These are phyloP conservation scores for Phasia obesa DNA, from an alignment of 2,888 invertebrate genomes.

Conservation along the genomic window DNA sequence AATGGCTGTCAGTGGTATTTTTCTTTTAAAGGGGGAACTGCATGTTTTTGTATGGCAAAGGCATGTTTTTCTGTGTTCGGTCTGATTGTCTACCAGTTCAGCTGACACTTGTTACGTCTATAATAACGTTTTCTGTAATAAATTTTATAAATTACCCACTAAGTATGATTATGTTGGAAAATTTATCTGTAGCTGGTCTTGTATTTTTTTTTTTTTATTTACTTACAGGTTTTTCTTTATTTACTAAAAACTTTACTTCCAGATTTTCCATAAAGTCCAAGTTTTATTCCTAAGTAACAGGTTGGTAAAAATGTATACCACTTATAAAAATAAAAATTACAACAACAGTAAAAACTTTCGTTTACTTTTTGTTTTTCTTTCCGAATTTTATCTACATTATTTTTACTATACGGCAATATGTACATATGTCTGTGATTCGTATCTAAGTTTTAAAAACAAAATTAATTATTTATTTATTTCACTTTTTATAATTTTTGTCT, in stretches of 20 bases:
- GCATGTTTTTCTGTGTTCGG: constrained; percentile 34
- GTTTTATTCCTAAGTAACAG: constrained; percentile 51
- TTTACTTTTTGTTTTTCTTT: constrained; percentile 44
- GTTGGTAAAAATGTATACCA: constrained; percentile 49
- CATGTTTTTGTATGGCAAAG: constrained; percentile 2
- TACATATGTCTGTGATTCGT: constrained; percentile 41
- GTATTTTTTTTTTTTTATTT: constrained; percentile 12
- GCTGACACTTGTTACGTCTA: constrained; percentile 37
- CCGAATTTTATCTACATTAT: constrained; percentile 38
- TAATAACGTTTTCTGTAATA: constrained; percentile 14
- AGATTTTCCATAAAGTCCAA: constrained; percentile 56
- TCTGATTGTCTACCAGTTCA: constrained; percentile 60
- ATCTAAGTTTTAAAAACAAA: constrained; percentile 34
- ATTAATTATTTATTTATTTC: constrained; percentile 64
- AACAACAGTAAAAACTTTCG: constrained; percentile 55
- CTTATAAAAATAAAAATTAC: constrained; percentile 20
- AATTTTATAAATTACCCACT: constrained; percentile 2
- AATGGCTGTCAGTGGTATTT: constrained; percentile 28
- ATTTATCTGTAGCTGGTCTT: neutral
- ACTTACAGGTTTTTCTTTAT: constrained; percentile 42
- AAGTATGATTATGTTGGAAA: neutral
- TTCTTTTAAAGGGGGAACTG: constrained; percentile 17
- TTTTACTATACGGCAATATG: constrained; percentile 51
- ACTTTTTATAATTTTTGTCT: constrained; percentile 63
- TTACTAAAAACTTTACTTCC: constrained; percentile 39